Base-by-base conservation (phyloP, 2,888 invertebrate genomes). In the Napeogenes inachia region DNA sequence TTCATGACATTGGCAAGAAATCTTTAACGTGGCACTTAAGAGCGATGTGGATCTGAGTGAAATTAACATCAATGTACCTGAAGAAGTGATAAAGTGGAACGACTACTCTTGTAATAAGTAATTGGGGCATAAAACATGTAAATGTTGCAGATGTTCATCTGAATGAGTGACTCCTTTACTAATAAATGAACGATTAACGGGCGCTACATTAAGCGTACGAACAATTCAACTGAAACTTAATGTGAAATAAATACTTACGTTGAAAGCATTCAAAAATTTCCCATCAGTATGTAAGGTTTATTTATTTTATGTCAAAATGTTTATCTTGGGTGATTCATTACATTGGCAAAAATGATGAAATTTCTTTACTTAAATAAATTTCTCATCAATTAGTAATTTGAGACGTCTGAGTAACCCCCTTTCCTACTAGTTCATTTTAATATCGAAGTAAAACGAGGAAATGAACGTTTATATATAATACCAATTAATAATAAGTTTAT, bases 281-380 rank as follows among this genome's bases (percentile, higher is more conserved):
- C 71, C 69, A 74, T 76, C 74, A 73, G 74, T 73, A 65, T 59
- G 57, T 60, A 62, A 62, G 60, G 80, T 81, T 80, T 81, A 85
- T 86, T 87, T 84, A 85, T 82, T 86, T 79, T 79, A 75, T 78
- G 82, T 84, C 77, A 78, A 74, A 84, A 76, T 80, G 81, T 87
- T 87, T 85, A 82, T 84, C 82, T 83, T 77, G 75, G 77, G 82
- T 86, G 85, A 88, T 89, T 85, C 81, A 89, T 88, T 84, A 85
- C 81, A 75, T 81, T 73, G 77, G 78, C 81, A 82, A 82, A 85
- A 82, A 85, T 84, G 81, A 85, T 82, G 77, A 79, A 80, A 85
- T 81, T 75, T 77, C 76, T 82, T 81, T 73, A 74, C 71, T 81
- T 82, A 87, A 85, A 88, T 81, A 86, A 85, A 85, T 80, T 81